These are phyloP conservation scores for Baronia brevicornis DNA, from an alignment of 2,888 invertebrate genomes.

Conservation along the genomic window DNA sequence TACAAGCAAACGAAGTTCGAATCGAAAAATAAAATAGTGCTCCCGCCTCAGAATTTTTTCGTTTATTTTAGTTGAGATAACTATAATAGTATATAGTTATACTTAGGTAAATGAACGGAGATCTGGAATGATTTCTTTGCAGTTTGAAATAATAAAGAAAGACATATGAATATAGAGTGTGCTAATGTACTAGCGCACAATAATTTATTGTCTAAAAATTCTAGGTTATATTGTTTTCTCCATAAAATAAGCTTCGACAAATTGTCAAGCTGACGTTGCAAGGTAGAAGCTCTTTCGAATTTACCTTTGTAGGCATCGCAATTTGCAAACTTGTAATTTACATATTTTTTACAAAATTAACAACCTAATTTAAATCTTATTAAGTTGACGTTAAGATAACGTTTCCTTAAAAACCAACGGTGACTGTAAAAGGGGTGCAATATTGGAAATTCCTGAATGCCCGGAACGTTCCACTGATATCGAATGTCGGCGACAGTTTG, in stretches of 20 bases:
- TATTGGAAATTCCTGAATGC: slow-evolving; percentile 72
- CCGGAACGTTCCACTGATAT: slow-evolving; percentile 51
- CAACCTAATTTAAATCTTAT: slow-evolving; percentile 27
- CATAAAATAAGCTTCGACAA: neutral
- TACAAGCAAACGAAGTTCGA: too few relatives aligned
- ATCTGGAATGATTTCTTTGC: too few relatives aligned
- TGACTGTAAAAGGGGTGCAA: slow-evolving; percentile 32
- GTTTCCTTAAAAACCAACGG: slow-evolving; percentile 16
- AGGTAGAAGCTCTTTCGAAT: slow-evolving; percentile 61
- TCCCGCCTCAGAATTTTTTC: too few relatives aligned
- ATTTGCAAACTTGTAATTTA: slow-evolving; percentile 33
- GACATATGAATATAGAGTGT: too few relatives aligned
- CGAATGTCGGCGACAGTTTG: slow-evolving; percentile 53
- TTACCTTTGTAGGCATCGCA: slow-evolving; percentile 55
- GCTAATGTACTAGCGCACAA: too few relatives aligned
- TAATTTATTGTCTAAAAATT: too few relatives aligned
- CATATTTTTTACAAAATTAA: slow-evolving; percentile 10
- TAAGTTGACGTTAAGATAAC: slow-evolving; percentile 11
- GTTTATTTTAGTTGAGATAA: too few relatives aligned
- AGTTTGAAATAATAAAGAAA: too few relatives aligned
- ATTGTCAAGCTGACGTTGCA: slow-evolving; percentile 31
- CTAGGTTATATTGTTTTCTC: slow-evolving; percentile 2
- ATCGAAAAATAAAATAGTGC: too few relatives aligned
- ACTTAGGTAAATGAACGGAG: too few relatives aligned
- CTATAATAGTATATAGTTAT: too few relatives aligned